Percentiles rank a stretch among this genome's conserved stretches.
These are phyloP conservation scores for Cheilosia grossa DNA, from an alignment of 2,888 invertebrate species.

Conservation along the genomic window DNA sequence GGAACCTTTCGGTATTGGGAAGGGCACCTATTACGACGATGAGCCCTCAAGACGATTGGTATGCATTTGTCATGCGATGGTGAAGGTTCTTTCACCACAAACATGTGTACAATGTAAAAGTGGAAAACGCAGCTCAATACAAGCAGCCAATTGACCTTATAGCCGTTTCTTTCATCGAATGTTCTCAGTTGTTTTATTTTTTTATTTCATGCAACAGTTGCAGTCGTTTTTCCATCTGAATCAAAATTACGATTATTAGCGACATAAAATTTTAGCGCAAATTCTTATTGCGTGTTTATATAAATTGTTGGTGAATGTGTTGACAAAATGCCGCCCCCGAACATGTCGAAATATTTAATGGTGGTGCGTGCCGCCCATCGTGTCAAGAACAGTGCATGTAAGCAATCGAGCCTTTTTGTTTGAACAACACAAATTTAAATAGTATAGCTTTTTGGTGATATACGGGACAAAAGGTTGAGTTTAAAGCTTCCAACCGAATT, in stretches of 20 bases:
- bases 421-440: conserved; percentile 13
- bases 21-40: conserved; percentile 44
- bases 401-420: conserved; percentile 17
- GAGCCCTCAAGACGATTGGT: conserved; percentile 54
- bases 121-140: not conserved
- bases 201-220: conserved; percentile 58
- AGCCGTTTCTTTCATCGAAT: conserved; percentile 13
- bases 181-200: conserved; percentile 46
- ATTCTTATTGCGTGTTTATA: conserved; percentile 37
- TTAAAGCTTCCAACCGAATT: not conserved
- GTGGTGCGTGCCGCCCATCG: conserved; percentile 77
- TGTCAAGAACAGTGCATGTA: conserved; percentile 53
- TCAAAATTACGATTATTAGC: conserved; percentile 10
- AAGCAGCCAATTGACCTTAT: conserved; percentile 2
- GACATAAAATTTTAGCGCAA: conserved; percentile 23
- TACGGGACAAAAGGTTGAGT: not conserved
- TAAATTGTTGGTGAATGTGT: not conserved
- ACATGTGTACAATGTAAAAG: not conserved
- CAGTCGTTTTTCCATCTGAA: conserved; percentile 34
- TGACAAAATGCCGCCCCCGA: conserved; percentile 76
- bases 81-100: conserved; percentile 9
- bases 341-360: conserved; percentile 79
- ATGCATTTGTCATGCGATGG: conserved; percentile 38
- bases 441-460: not conserved
- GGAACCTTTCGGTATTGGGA: conserved; percentile 48